These are phyloP conservation scores for Oryzias curvinotus DNA, from an alignment of 2,113 vertebrate genomes.

Conservation along the genomic window DNA sequence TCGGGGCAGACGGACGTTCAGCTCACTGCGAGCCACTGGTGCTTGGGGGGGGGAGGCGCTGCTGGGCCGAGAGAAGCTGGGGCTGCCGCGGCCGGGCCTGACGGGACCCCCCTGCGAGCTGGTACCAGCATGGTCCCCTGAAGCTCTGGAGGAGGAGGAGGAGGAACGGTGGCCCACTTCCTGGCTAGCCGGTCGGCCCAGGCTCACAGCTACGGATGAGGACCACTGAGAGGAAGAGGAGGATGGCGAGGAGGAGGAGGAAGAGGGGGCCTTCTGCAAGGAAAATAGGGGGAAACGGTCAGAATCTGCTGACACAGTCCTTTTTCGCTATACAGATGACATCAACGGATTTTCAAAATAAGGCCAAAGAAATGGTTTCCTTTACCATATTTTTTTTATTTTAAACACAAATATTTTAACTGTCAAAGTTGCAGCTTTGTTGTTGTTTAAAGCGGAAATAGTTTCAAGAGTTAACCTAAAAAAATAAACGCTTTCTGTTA, in stretches of 20 bases:
- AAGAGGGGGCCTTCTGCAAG: slow-evolving; percentile 67
- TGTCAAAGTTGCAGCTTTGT: too few relatives aligned
- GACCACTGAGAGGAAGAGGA: slow-evolving; percentile 67
- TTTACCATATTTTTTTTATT: too few relatives aligned
- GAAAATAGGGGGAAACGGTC: slow-evolving; percentile 46
- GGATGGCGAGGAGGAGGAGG: slow-evolving; percentile 48
- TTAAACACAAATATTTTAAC: too few relatives aligned
- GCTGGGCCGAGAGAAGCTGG: slow-evolving; percentile 42
- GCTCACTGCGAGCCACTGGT: slow-evolving; percentile 81
- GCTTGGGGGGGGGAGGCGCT: slow-evolving; percentile 61
- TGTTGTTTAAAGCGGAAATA: too few relatives aligned
- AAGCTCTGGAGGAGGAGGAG: slow-evolving; percentile 54
- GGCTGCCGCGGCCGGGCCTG: slow-evolving; percentile 45
- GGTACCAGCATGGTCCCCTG: slow-evolving; percentile 43
- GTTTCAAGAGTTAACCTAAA: too few relatives aligned
- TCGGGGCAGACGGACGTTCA: slow-evolving; percentile 81
- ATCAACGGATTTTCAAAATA: too few relatives aligned
- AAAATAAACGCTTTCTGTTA: too few relatives aligned
- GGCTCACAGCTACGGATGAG: slow-evolving; percentile 70
- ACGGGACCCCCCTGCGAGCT: slow-evolving; percentile 10
- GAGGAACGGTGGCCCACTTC: slow-evolving; percentile 56
- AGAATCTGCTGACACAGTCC: slow-evolving; percentile 37
- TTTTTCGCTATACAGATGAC: too few relatives aligned
- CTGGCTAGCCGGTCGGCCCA: slow-evolving; percentile 59
- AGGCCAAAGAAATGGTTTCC: too few relatives aligned